phyloP scores from a whole-genome alignment of 2,888 invertebrate species.

The Mythimna loreyi region DNA sequence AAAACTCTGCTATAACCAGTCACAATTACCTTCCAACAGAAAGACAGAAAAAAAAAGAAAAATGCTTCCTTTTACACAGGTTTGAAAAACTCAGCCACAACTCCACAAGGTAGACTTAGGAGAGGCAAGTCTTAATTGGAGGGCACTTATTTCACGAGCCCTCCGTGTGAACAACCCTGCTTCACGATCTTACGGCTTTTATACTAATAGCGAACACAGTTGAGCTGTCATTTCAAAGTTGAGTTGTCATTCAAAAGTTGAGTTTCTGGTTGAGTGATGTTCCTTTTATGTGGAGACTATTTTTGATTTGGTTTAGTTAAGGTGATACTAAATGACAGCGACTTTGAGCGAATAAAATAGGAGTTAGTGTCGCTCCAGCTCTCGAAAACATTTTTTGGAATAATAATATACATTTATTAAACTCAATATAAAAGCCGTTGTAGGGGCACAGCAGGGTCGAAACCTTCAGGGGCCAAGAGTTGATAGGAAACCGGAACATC shows the following conservation, averaged over 20 bases:
- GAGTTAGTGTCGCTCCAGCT: too few relatives aligned
- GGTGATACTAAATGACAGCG: too few relatives aligned
- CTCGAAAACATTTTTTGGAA: too few relatives aligned
- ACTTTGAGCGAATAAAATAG: too few relatives aligned
- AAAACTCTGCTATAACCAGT: background rate
- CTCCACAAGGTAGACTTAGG: slow-evolving; percentile 51
- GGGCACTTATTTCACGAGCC: slow-evolving; percentile 79
- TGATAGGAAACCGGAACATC: too few relatives aligned
- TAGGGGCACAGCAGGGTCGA: too few relatives aligned
- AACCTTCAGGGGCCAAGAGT: too few relatives aligned
- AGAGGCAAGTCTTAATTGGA: slow-evolving; percentile 85
- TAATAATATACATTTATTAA: too few relatives aligned
- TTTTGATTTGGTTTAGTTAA: too few relatives aligned
- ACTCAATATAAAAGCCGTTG: too few relatives aligned
- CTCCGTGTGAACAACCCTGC: slow-evolving; percentile 73
- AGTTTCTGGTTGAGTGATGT: slow-evolving; percentile 16
- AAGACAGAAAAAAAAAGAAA: slow-evolving; percentile 6
- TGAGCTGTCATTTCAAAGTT: slow-evolving; percentile 40
- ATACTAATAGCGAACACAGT: slow-evolving; percentile 58
- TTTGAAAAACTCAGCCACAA: slow-evolving; percentile 69
- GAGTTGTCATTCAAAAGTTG: slow-evolving; percentile 33
- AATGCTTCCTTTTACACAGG: slow-evolving; percentile 16
- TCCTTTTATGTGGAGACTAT: slow-evolving; percentile 11
- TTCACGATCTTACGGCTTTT: slow-evolving; percentile 61
- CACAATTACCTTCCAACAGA: slow-evolving; percentile 12